phyloP scores from a whole-genome alignment of 2,797 vertebrate species.

The Masticophis lateralis region DNA sequence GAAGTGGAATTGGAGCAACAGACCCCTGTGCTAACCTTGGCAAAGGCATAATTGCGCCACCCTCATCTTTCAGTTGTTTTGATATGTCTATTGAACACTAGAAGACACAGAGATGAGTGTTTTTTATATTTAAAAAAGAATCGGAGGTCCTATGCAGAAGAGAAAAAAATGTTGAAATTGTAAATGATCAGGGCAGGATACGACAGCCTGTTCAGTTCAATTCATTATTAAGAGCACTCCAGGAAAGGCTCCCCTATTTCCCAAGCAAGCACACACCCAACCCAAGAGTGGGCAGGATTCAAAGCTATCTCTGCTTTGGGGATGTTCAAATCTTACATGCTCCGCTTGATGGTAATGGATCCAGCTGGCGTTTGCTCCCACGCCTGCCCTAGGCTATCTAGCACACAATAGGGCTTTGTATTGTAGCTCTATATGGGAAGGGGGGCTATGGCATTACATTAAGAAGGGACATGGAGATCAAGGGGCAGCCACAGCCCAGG shows the following conservation, averaged over 20 bases:
- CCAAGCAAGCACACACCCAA: constrained; percentile 3
- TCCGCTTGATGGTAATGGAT: constrained; percentile 26
- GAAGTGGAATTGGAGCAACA: neutral
- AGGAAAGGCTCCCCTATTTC: neutral
- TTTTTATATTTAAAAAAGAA: neutral
- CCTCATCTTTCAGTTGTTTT: neutral
- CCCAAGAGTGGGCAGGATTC: constrained; percentile 1
- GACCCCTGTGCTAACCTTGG: neutral
- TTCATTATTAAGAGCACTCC: neutral
- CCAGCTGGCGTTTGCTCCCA: constrained; percentile 34
- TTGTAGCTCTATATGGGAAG: constrained; percentile 10
- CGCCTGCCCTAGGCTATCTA: constrained; percentile 33
- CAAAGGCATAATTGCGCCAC: neutral
- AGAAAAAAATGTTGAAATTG: neutral
- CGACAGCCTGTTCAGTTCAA: neutral
- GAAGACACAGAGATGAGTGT: neutral
- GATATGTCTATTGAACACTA: neutral
- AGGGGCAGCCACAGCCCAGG: neutral
- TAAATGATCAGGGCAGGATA: neutral
- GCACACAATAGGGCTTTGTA: constrained; percentile 31
- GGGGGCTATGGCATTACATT: neutral
- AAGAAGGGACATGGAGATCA: constrained; percentile 19
- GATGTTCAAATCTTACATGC: constrained; percentile 13
- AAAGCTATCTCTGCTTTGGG: constrained; percentile 17
- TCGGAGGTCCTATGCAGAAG: neutral